A percentile compares a stretch with the other conserved stretches of the same genome.
These are phyloP conservation scores for Lasioglossum baleicum DNA, from an alignment of 1,140 invertebrate genomes.

Conservation along the genomic window DNA sequence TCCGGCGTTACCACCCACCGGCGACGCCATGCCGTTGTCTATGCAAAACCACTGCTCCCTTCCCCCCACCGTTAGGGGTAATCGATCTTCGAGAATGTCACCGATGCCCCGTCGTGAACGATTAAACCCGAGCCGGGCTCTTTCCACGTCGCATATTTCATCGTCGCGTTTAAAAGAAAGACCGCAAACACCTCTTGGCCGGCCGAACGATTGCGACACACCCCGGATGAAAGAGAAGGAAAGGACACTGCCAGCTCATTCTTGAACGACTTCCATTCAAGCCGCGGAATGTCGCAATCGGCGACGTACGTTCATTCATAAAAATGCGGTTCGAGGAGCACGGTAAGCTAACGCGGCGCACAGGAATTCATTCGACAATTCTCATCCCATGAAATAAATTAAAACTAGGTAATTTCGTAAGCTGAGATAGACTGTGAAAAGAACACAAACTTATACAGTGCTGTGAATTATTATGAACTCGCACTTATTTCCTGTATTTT, in stretches of 20 bases:
- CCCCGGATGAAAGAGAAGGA: constrained; percentile 1
- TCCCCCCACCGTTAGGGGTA: too few relatives aligned
- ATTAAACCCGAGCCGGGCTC: not conserved
- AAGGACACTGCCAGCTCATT: constrained; percentile 51
- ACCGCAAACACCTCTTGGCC: constrained; percentile 15
- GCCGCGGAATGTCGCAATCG: constrained; percentile 51
- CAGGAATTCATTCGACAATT: too few relatives aligned
- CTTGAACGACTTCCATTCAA: constrained; percentile 55
- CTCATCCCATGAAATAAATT: too few relatives aligned
- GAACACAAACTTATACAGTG: too few relatives aligned
- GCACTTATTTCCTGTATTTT: too few relatives aligned
- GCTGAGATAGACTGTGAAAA: too few relatives aligned
- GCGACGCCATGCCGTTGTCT: not conserved
- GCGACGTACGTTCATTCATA: constrained; percentile 53
- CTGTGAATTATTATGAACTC: too few relatives aligned
- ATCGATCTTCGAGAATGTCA: constrained; percentile 25
- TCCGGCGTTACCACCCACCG: constrained; percentile 23
- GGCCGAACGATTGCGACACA: constrained; percentile 42
- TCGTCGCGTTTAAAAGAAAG: constrained; percentile 34
- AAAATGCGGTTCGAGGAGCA: constrained; percentile 43
- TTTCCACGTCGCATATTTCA: constrained; percentile 12
- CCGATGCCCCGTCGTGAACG: not conserved
- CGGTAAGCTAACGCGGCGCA: too few relatives aligned
- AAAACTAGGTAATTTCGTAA: too few relatives aligned
- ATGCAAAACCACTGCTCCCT: constrained; percentile 11